Evolutionary conservation across 1,140 invertebrate genomes (phyloP), one percentile per base, ranked within the genome.

Genomic region (Bombus waltoni): DNA sequence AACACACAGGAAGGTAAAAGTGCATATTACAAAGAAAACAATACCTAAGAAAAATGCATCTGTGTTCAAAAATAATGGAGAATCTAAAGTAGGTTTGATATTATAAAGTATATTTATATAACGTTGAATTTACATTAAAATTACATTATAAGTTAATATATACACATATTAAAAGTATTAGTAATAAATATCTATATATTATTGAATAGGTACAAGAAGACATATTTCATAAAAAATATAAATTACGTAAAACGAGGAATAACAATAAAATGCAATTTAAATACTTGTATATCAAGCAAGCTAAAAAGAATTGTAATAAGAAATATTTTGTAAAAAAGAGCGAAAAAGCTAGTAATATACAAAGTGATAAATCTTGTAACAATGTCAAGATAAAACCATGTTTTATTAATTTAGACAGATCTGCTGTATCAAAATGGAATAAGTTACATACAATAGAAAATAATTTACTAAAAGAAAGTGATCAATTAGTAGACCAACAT

Each of bases 321-420:
- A 75, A 73, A 28, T 15, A 47, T 68, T 35, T 28, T 53, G 75
- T 18, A 57, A 32, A 11, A 4, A 66, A 35, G 1, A 42, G 18
- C 13, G 57, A 62, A 11, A 73, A 62, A 25, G 10, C 18, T 28
- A 73, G 0, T 28, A 11, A 75, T 35, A n/a, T 38, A n/a, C 22
- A 5, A 77, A 88, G 38, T 18, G 32, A 15, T 38, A 71, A 9
- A 13, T 62, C 44, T 35, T 70, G 28, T 44, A 25, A 47, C 11
- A 28, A 42, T 15, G 15, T 57, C 22, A 44, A 83, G 47, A 59
- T 85, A 8, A 88, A 86, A 42, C 44, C 74, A 68, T 88, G 87
- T 65, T 88, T 25, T 62, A 62, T 89, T 57, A 9, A 18, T 53
- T 66, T 88, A 28, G 47, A 79, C 38, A 47, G 28, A 40, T 40